Evolutionary conservation across 2,888 invertebrate genomes (phyloP).

Genomic region (Mayetiola destructor): DNA sequence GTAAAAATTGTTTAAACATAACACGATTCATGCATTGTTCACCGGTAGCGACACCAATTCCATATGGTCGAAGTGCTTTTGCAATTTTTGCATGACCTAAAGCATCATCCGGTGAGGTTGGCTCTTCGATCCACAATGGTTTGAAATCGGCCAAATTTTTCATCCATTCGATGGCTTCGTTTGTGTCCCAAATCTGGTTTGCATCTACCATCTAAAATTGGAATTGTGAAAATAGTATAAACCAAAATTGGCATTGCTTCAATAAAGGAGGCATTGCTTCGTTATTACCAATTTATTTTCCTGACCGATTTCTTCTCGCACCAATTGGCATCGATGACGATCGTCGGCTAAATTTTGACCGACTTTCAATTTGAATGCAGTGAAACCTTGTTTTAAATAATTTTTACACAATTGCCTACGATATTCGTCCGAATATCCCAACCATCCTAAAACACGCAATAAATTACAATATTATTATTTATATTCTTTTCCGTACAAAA

Average conservation of each 20-base stretch:
- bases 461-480: slow-evolving; percentile 1
- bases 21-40: slow-evolving; percentile 86
- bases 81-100: slow-evolving; percentile 73
- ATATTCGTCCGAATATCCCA: slow-evolving; percentile 69
- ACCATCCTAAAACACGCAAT: slow-evolving; percentile 49
- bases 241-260: background rate
- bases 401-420: slow-evolving; percentile 54
- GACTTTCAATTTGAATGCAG: slow-evolving; percentile 81
- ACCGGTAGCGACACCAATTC: slow-evolving; percentile 79
- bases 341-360: slow-evolving; percentile 67
- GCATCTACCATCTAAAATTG: slow-evolving; percentile 63
- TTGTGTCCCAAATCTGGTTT: slow-evolving; percentile 78
- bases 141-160: slow-evolving; percentile 55
- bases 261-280: slow-evolving; percentile 10
- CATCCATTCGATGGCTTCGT: slow-evolving; percentile 78
- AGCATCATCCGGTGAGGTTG: slow-evolving; percentile 81
- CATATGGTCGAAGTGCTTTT: slow-evolving; percentile 52
- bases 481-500: no score
- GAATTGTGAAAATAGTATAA: slow-evolving; percentile 13
- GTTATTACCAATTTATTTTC: slow-evolving; percentile 51
- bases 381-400: slow-evolving; percentile 60
- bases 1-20: slow-evolving; percentile 82
- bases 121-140: slow-evolving; percentile 83
- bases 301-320: slow-evolving; percentile 61
- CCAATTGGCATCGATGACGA: slow-evolving; percentile 51